Conservation (phyloP, 2,113 vertebrate genomes). For the Triplophysa siluroides region DNA sequence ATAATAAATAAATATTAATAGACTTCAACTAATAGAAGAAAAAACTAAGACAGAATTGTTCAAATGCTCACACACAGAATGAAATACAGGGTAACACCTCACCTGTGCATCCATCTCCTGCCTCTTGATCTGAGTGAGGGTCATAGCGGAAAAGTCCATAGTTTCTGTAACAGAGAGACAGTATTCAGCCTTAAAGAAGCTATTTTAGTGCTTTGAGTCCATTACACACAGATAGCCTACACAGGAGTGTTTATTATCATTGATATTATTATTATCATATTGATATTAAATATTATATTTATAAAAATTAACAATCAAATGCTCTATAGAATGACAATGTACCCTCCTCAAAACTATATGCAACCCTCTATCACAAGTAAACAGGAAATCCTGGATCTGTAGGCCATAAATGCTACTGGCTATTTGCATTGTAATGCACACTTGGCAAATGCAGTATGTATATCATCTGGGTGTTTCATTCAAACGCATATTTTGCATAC, state of each 20-base stretch:
- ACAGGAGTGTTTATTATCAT: too few species aligned
- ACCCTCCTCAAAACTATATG: too few species aligned
- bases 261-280: too few species aligned
- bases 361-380: too few species aligned
- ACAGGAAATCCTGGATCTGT: too few species aligned
- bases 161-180: slow-evolving; percentile 74
- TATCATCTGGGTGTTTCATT: too few species aligned
- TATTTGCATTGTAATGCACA: not conserved
- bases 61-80: not conserved
- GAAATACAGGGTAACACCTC: slow-evolving; percentile 21
- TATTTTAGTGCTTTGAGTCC: too few species aligned
- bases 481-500: not conserved
- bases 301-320: not conserved
- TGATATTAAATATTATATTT: too few species aligned
- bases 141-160: slow-evolving; percentile 96
- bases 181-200: not conserved
- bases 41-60: not conserved
- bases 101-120: slow-evolving; percentile 99
- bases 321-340: not conserved
- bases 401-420: too few species aligned
- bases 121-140: slow-evolving; percentile 94
- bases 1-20: too few species aligned
- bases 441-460: not conserved
- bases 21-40: too few species aligned
- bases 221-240: too few species aligned